Evolutionary conservation across 1,140 invertebrate species (phyloP).

Genomic region (Acyrthosiphon pisum): DNA sequence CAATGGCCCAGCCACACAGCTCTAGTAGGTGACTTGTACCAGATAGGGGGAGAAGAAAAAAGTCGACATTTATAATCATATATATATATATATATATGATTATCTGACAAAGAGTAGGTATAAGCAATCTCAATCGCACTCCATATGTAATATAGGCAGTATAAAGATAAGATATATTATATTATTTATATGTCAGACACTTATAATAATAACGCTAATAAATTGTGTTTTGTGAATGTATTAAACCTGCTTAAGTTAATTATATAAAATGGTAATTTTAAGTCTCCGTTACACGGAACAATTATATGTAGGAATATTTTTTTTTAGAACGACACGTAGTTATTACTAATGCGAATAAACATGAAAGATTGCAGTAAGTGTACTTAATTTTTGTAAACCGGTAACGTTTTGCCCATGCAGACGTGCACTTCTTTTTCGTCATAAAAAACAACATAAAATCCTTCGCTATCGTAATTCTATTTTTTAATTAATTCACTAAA

Average conservation of each 20-base stretch:
- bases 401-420: background rate
- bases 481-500: background rate
- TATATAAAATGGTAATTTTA: background rate
- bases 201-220: background rate
- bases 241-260: constrained; percentile 9
- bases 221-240: background rate
- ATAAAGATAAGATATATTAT: background rate
- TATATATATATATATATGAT: no score
- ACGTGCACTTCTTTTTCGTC: background rate
- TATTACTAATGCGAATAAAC: background rate
- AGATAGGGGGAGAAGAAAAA: background rate
- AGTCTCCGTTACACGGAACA: background rate
- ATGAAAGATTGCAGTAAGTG: background rate
- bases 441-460: background rate
- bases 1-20: background rate
- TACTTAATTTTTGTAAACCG: background rate
- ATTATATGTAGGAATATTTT: background rate
- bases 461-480: background rate
- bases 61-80: background rate
- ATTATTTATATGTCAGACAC: background rate
- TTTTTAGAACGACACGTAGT: background rate
- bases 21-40: background rate
- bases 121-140: background rate
- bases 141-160: background rate
- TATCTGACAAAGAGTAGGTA: background rate